Evolutionary conservation across 2,113 vertebrate genomes (phyloP).

Genomic region (Macaca nemestrina): DNA sequence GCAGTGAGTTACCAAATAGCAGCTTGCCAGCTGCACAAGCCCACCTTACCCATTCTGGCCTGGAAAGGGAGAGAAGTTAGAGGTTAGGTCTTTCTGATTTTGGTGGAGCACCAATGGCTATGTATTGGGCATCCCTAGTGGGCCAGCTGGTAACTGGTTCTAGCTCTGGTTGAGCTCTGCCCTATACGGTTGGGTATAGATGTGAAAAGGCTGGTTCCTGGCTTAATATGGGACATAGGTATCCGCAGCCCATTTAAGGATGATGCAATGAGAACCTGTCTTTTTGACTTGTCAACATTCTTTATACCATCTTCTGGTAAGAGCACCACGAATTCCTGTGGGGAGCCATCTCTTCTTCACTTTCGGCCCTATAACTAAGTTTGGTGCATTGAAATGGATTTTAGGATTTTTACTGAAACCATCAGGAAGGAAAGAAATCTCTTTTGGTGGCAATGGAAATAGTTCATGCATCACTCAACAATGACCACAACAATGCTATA

Average conservation of each 20-base stretch:
- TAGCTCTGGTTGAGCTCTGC: not conserved
- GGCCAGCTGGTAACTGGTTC: not conserved
- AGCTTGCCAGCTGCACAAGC: not conserved
- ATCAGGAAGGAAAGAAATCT: not conserved
- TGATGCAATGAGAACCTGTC: not conserved
- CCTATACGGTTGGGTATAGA: not conserved
- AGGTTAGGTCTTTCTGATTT: not conserved
- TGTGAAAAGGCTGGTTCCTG: not conserved
- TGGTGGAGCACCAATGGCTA: too few relatives aligned
- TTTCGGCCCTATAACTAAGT: not conserved
- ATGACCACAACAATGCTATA: not conserved
- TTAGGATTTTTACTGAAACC: not conserved
- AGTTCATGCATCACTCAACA: not conserved
- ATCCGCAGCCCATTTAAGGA: not conserved
- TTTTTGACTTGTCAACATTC: not conserved
- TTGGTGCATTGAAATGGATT: not conserved
- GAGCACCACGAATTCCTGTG: too few relatives aligned
- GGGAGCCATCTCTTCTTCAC: not conserved
- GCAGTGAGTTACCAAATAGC: not conserved
- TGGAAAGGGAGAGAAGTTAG: not conserved
- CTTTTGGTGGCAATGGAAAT: not conserved
- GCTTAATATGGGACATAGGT: not conserved
- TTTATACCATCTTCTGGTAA: not conserved
- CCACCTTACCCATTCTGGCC: not conserved
- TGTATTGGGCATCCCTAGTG: not conserved